phyloP scores from a whole-genome alignment of 2,113 vertebrate species.

The Hydrochoerus hydrochaeris region DNA sequence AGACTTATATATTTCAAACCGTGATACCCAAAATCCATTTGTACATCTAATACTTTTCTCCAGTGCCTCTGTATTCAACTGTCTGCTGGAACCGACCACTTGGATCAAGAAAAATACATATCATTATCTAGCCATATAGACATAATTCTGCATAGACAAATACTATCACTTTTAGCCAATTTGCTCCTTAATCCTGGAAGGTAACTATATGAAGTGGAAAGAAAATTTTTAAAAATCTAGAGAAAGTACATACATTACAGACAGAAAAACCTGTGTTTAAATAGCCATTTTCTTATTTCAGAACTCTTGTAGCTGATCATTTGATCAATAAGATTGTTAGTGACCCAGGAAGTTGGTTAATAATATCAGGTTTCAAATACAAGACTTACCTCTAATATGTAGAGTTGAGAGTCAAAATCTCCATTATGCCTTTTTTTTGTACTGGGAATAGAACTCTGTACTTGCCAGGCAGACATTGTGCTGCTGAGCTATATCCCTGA shows the following conservation, averaged over 20 bases:
- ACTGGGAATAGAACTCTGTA: too few species aligned
- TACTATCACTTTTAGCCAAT: slow-evolving; percentile 14
- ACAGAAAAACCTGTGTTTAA: background rate
- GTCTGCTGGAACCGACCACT: background rate
- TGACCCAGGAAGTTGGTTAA: background rate
- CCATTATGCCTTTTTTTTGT: background rate
- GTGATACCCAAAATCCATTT: background rate
- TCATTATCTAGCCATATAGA: background rate
- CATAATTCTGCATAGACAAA: background rate
- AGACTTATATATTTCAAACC: background rate
- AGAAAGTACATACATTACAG: background rate
- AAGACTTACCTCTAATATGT: background rate
- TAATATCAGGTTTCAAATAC: background rate
- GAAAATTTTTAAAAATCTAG: background rate
- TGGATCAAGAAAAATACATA: slow-evolving; percentile 2
- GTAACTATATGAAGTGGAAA: background rate
- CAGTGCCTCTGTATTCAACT: background rate
- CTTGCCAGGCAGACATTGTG: too few species aligned
- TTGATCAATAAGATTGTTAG: background rate
- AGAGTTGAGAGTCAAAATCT: background rate
- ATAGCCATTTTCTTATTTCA: slow-evolving; percentile 23
- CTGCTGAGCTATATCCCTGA: too few species aligned
- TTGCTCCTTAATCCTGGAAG: background rate
- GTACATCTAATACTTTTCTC: background rate
- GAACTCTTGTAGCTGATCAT: background rate